Base-by-base conservation (phyloP, 1,140 invertebrate genomes). In the Carposina sasakii region DNA sequence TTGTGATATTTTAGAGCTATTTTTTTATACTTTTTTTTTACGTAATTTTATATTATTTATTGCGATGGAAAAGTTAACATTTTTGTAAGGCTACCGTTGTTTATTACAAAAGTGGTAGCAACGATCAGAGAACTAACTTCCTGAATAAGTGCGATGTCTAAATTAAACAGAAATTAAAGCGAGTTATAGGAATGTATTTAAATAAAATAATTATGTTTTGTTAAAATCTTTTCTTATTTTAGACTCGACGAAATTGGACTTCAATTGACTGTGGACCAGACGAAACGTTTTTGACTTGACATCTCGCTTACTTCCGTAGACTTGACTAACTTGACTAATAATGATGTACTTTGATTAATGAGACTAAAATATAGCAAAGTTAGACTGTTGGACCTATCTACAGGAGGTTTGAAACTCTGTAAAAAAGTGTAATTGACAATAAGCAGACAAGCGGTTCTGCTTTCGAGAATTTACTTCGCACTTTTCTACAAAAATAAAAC, bases 101-200 rank as follows among this genome's bases (percentile, higher is more conserved):
- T n/a, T 47, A 52, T 44, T 47, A 16, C 39, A 47, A 49, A 65
- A 51, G 41, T 53, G 39, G 40, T 22, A 23, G 39, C 30, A 24
- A 62, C 42, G 40, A 48, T 43, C 48, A 45, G n/a, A n/a, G n/a
- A n/a, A n/a, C n/a, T n/a, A n/a, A 21, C 12, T 16, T 19, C 33
- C 33, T 16, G 2, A 67, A 63, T 78, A 76, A 81, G 79, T 83
- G 79, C 64, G 79, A 83, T 81, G 79, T 83, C 77, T 57, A 13
- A 10, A 15, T 8, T 33, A 36, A 20, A 42, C 34, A 41, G 36
- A 52, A 50, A 60, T 17, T 54, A 50, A 51, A 41, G 54, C 48
- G 57, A 71, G n/a, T n/a, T n/a, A 62, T 56, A 63, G 19, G 47
- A 61, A 60, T 69, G 54, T 69, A 60, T 74, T 61, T 57, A 55